Conservation (phyloP, 2,888 invertebrate genomes). For the Silvanus unidentatus region DNA sequence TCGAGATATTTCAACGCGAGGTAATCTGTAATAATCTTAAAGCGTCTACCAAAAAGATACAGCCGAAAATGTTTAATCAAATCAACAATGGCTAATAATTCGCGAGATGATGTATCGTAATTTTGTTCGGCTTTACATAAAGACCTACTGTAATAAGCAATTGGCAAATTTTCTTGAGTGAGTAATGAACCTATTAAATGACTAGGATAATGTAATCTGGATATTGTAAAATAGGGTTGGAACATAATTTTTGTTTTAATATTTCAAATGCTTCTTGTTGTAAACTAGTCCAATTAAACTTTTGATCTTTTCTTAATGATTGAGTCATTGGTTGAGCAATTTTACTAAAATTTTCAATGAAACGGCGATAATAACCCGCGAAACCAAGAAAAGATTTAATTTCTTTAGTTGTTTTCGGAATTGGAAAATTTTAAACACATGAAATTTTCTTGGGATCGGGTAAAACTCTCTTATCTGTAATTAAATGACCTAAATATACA, state of each 20-base stretch:
- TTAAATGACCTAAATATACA: conserved; percentile 18
- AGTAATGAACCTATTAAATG: conserved; percentile 28
- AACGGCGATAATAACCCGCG: conserved; percentile 19
- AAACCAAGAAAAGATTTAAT: conserved; percentile 23
- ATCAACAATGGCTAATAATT: not conserved
- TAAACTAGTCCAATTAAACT: conserved; percentile 14
- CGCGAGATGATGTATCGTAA: conserved; percentile 4
- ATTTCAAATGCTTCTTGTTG: conserved; percentile 20
- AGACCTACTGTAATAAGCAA: conserved; percentile 2
- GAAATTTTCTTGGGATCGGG: conserved; percentile 19
- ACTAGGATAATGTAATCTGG: conserved; percentile 31
- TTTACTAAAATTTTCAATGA: conserved; percentile 18
- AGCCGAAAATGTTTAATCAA: conserved; percentile 1
- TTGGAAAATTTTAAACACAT: conserved; percentile 15
- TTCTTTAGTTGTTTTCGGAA: conserved; percentile 15
- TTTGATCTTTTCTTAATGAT: conserved; percentile 15
- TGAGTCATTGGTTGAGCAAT: conserved; percentile 17
- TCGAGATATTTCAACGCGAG: conserved; percentile 2
- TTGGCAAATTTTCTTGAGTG: conserved; percentile 23
- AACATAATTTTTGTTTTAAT: conserved; percentile 17
- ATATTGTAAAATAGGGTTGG: conserved; percentile 23
- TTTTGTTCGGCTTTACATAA: conserved; percentile 2
- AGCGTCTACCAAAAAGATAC: not conserved
- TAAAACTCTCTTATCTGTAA: conserved; percentile 19
- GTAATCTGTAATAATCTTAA: conserved; percentile 2